A percentile compares a stretch with the other conserved stretches of the same genome.
phyloP scores from a whole-genome alignment of 2,113 vertebrate genomes.

The Oncorhynchus mykiss region DNA sequence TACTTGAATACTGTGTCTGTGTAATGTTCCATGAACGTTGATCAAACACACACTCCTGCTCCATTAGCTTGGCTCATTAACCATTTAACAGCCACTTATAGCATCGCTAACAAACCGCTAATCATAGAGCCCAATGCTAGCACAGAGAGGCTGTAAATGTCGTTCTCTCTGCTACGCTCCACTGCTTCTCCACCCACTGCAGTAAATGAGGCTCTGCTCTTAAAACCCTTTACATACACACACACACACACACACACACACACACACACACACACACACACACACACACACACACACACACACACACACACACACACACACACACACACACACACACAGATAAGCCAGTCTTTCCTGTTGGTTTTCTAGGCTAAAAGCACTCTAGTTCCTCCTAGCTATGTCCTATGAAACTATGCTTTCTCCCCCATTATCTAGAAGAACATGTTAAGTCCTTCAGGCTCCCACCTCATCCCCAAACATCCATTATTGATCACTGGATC shows the following conservation, averaged over 20 bases:
- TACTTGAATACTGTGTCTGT: neutral
- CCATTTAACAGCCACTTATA: constrained; percentile 6
- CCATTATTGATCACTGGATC: constrained; percentile 60
- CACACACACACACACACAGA: neutral
- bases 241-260: neutral
- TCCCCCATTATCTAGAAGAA: constrained; percentile 49
- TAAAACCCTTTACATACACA: neutral
- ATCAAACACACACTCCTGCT: constrained; percentile 6
- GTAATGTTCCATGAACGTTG: neutral
- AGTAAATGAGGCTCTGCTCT: neutral
- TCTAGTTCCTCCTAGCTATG: neutral
- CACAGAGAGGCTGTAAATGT: neutral
- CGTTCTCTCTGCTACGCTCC: neutral
- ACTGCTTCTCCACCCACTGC: neutral
- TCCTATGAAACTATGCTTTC: constrained; percentile 58
- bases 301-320: too few relatives aligned
- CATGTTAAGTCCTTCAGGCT: constrained; percentile 26
- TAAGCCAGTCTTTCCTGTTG: too few relatives aligned
- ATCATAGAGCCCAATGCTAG: neutral
- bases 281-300: too few relatives aligned
- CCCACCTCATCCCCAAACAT: constrained; percentile 31
- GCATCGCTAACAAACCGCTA: constrained; percentile 11
- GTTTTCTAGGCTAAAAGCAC: constrained; percentile 44
- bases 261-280: neutral
- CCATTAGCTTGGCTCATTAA: neutral